Conservation (phyloP, 2,113 vertebrate genomes). For the Suricata suricatta region DNA sequence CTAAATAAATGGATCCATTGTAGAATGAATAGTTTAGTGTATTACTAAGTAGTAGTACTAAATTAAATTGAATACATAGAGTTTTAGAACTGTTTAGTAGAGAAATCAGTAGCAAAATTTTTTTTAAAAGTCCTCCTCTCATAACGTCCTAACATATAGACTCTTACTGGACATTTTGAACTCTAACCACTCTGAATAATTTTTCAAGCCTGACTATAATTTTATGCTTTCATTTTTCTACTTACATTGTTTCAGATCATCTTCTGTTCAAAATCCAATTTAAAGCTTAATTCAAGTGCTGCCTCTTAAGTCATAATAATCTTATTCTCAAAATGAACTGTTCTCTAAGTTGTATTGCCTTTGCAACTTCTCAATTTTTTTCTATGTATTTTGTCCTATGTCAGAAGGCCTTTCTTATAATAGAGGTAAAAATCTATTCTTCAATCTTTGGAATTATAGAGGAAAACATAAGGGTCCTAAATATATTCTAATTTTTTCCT, state of each 20-base stretch:
- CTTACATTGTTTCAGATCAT: background rate
- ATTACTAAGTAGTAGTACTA: background rate
- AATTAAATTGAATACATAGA: background rate
- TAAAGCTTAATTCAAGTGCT: background rate
- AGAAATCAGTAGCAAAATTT: background rate
- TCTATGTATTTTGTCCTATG: background rate
- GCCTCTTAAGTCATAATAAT: background rate
- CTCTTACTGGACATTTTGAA: background rate
- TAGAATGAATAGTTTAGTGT: background rate
- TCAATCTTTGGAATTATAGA: background rate
- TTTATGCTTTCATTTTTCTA: background rate
- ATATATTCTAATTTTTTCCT: background rate
- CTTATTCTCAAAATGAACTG: background rate
- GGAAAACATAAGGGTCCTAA: background rate
- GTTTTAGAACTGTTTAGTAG: background rate
- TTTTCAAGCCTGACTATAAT: background rate
- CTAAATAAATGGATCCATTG: background rate
- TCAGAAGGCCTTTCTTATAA: background rate
- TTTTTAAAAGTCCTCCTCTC: background rate
- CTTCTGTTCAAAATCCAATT: constrained; percentile 4
- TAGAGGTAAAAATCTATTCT: background rate
- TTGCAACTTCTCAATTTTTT: background rate
- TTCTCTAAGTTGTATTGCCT: background rate
- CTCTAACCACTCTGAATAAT: background rate
- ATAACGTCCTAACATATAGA: background rate